Evolutionary conservation across 2,797 vertebrate species (phyloP).

Genomic region (Acanthiza pusilla): DNA sequence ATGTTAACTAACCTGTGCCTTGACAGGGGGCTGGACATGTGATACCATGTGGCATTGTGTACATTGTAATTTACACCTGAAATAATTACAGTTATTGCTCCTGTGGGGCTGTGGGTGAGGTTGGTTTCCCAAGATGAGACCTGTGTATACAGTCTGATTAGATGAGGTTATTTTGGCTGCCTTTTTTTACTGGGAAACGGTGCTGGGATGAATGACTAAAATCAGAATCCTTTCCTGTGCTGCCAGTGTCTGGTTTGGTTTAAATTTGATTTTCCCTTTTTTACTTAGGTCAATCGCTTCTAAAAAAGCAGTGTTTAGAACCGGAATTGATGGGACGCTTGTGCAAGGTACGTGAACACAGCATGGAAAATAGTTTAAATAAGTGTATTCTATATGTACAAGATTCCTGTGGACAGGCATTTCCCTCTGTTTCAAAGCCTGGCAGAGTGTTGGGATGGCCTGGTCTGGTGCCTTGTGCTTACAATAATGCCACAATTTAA

Average conservation of each 20-base stretch:
- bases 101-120: neutral
- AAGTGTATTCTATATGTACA: neutral
- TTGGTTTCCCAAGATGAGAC: neutral
- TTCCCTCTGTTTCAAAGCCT: neutral
- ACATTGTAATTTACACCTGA: neutral
- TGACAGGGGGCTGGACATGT: neutral
- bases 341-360: slow-evolving; percentile 1
- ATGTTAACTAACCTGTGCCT: neutral
- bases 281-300: neutral
- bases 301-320: neutral
- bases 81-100: neutral
- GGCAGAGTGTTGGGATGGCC: neutral
- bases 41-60: neutral
- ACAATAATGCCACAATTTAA: neutral
- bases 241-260: neutral
- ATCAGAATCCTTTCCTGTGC: neutral
- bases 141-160: neutral
- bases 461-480: neutral
- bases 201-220: neutral
- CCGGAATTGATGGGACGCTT: slow-evolving; percentile 29
- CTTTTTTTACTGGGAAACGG: accelerated
- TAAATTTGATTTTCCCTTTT: neutral
- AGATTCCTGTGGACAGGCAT: neutral
- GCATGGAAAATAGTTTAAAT: neutral
- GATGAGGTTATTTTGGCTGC: neutral